These are phyloP conservation scores for Episyrphus balteatus DNA, from an alignment of 1,140 invertebrate species.

Conservation along the genomic window DNA sequence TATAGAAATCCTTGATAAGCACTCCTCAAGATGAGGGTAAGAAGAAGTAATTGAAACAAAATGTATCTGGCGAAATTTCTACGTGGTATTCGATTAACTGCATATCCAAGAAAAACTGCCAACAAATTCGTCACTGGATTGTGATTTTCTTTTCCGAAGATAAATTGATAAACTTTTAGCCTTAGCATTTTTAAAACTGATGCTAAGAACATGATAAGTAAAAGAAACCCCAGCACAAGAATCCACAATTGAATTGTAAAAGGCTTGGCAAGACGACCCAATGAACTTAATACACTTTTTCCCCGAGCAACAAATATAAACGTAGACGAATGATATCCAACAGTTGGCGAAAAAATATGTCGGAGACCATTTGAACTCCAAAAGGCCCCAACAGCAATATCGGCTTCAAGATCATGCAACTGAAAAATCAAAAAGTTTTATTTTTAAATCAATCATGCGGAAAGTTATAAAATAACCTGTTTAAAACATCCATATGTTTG, in stretches of 20 bases:
- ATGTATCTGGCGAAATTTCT: conserved; percentile 8
- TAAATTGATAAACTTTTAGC: neutral
- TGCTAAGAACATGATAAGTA: neutral
- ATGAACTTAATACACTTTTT: neutral
- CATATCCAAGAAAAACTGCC: conserved; percentile 2
- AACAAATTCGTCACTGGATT: conserved; percentile 1
- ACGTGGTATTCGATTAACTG: conserved; percentile 5
- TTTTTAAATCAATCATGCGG: neutral
- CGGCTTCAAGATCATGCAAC: no score
- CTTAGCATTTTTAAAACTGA: neutral
- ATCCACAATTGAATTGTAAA: neutral
- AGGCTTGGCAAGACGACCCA: conserved; percentile 1
- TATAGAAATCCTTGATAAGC: conserved; percentile 10
- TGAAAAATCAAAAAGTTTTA: neutral
- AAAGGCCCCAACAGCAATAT: no score
- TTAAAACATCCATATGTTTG: neutral
- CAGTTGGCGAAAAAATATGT: no score
- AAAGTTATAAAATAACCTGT: neutral
- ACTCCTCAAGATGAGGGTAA: conserved; percentile 5
- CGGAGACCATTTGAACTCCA: neutral
- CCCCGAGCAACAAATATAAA: no score
- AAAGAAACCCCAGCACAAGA: neutral
- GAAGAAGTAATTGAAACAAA: conserved; percentile 4
- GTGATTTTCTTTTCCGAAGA: conserved; percentile 3
- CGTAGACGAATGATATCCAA: no score